phyloP scores from a whole-genome alignment of 2,888 invertebrate genomes.

The Hemicrepidius hirtus region DNA sequence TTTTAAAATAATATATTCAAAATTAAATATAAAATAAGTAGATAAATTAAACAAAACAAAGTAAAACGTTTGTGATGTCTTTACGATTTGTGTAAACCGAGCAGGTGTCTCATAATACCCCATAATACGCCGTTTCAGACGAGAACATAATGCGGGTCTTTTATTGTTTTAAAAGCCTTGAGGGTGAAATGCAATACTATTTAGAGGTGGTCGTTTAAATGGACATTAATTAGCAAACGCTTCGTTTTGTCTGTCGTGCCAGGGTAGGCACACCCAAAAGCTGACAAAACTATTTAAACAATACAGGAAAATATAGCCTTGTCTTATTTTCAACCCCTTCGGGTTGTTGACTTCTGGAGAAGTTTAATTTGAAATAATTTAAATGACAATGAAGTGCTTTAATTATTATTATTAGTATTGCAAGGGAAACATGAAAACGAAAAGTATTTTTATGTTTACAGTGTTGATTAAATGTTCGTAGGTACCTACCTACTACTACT shows the following conservation, averaged over 20 bases:
- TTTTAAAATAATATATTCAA: too few species aligned
- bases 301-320: background rate
- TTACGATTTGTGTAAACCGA: constrained; percentile 3
- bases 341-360: background rate
- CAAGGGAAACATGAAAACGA: too few species aligned
- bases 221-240: constrained; percentile 53
- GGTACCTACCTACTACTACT: too few species aligned
- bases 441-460: too few species aligned
- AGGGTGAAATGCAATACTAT: constrained; percentile 52
- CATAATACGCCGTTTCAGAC: constrained; percentile 24
- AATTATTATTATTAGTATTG: too few species aligned
- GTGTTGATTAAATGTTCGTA: too few species aligned
- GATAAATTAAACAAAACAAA: too few species aligned
- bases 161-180: constrained; percentile 50
- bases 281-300: constrained; percentile 19
- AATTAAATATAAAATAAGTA: too few species aligned
- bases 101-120: constrained; percentile 40
- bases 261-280: constrained; percentile 3
- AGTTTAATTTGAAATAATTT: too few species aligned
- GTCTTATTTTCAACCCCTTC: background rate
- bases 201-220: constrained; percentile 48
- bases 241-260: constrained; percentile 9
- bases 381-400: too few species aligned
- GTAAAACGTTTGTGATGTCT: too few species aligned
- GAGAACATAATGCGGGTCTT: constrained; percentile 42